Base-by-base conservation (phyloP, 1,140 invertebrate genomes). In the Hylaeus anthracinus region DNA sequence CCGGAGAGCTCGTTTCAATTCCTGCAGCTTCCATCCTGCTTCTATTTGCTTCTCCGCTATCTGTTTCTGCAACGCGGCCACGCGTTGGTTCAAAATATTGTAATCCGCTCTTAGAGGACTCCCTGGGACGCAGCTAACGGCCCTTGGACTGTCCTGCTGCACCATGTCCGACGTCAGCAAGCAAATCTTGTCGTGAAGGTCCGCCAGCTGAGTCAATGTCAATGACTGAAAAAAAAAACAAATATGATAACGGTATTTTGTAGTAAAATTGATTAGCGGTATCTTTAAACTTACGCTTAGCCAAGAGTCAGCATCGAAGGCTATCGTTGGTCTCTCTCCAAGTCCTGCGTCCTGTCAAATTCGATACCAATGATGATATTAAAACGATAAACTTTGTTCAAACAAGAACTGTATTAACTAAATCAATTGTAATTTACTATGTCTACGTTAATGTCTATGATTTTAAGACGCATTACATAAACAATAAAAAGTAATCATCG, bases 131-230 rank as follows among this genome's bases (percentile, higher is more conserved):
- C 55, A 26, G 72, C 64, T 67, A n/a, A 9, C 15, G 26, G 1
- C 60, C 41, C 64, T 63, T 48, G 53, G 53, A 3, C n/a, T 26
- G n/a, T 91, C 89, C 43, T 85, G 63, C 14, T 80, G 63, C 9
- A 91, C 87, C 80, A 91, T 87, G 9, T 61, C 74, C 37, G 88
- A 90, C 67, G 91, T 92, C 58, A 89, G 60, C 1, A 78, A 8
- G 71, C 92, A 92, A 51, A 93, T 90, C 61, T 84, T 84, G 55
- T 92, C 91, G 65, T 92, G 90, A 51, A 93, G 71, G 12, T 93
- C 90, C 3, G 90, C 92, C 48, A 93, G 70, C 72, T 91, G 87
- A 0, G 88, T 89, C 48, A 92, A 48, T 8, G 88, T 90, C 64
- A 92, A 70, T 14, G 91, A 89, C 91, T 92, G 71, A 9, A 55